Conservation (phyloP, 2,888 invertebrate species). For the Ganaspis brasiliensis region DNA sequence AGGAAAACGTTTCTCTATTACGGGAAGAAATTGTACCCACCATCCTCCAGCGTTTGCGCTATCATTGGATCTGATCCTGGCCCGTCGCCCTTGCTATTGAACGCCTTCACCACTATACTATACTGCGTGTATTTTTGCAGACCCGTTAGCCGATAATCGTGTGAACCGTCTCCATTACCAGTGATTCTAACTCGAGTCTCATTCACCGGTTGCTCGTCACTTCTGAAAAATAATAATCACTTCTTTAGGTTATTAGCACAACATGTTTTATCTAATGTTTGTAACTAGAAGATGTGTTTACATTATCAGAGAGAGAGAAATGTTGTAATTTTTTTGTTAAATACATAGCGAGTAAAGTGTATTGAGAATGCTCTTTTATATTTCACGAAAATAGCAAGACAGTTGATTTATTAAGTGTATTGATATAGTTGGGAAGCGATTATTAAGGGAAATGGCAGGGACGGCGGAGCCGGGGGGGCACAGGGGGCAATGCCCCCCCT, state of each 20-base stretch:
- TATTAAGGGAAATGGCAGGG: no score
- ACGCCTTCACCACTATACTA: slow-evolving; percentile 92
- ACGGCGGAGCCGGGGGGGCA: no score
- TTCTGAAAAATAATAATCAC: slow-evolving; percentile 61
- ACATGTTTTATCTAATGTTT: background rate
- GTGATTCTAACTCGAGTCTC: slow-evolving; percentile 78
- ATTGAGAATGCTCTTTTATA: no score
- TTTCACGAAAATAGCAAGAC: no score
- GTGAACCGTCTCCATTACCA: slow-evolving; percentile 80
- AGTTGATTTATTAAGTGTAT: no score
- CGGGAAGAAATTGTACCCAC: slow-evolving; percentile 79
- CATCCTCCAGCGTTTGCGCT: slow-evolving; percentile 91
- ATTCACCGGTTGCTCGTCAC: slow-evolving; percentile 73
- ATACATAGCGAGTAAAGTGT: no score
- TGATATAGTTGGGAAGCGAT: no score
- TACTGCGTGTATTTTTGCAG: slow-evolving; percentile 91
- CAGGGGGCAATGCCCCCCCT: no score
- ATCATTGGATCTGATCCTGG: slow-evolving; percentile 91
- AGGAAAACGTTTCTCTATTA: slow-evolving; percentile 42
- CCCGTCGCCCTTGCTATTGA: slow-evolving; percentile 92
- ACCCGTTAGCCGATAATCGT: slow-evolving; percentile 84
- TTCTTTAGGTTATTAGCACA: background rate
- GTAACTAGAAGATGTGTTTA: no score
- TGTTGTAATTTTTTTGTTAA: no score
- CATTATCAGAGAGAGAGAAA: no score